phyloP scores from a whole-genome alignment of 2,888 invertebrate genomes.

The Drosophila prostipennis region DNA sequence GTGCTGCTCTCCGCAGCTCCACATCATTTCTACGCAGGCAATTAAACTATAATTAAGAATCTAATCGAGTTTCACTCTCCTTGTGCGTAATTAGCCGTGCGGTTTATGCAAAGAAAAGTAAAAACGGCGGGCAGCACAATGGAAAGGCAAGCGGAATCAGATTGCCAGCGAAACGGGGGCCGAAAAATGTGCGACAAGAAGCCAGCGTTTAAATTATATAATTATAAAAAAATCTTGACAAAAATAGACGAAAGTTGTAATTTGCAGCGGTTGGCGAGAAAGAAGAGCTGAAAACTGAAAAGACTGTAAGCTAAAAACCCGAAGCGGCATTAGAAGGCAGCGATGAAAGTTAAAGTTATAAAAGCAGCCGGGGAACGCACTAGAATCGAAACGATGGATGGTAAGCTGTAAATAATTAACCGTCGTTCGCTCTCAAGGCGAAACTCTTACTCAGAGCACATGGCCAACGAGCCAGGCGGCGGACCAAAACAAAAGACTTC shows the following conservation, averaged over 20 bases:
- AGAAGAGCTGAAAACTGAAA: constrained; percentile 25
- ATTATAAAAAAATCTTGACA: constrained; percentile 80
- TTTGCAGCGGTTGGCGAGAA: constrained; percentile 57
- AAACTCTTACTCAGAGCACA: constrained; percentile 71
- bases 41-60: constrained; percentile 79
- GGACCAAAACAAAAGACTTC: constrained; percentile 78
- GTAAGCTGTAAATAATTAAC: constrained; percentile 71
- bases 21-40: constrained; percentile 16
- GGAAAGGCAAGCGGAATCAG: constrained; percentile 8
- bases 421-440: constrained; percentile 60
- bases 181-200: constrained; percentile 32
- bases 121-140: constrained; percentile 61
- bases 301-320: constrained; percentile 19
- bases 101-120: constrained; percentile 73
- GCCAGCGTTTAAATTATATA: constrained; percentile 78
- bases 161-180: constrained; percentile 65
- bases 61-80: constrained; percentile 69
- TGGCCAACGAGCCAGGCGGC: constrained; percentile 64
- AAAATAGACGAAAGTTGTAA: constrained; percentile 80
- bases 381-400: constrained; percentile 63
- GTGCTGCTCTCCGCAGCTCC: constrained; percentile 12
- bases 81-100: constrained; percentile 69
- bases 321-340: constrained; percentile 62
- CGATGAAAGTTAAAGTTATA: constrained; percentile 80
- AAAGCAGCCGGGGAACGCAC: constrained; percentile 66